phyloP scores from a whole-genome alignment of 2,888 invertebrate species.

The Dorcus parallelipipedus region DNA sequence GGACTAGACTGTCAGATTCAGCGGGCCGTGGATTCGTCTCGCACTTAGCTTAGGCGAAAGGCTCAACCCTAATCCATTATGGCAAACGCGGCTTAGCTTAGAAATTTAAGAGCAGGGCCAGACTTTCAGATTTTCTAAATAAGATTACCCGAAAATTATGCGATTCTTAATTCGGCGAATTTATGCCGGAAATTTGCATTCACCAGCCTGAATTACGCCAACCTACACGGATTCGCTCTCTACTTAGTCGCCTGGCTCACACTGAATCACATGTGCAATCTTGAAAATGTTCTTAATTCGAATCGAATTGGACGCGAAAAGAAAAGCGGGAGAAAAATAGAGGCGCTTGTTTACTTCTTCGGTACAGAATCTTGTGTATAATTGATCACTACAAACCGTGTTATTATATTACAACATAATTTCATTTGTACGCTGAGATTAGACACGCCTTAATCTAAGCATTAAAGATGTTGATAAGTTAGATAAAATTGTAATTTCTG shows the following conservation, averaged over 20 bases:
- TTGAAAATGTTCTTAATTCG: background rate
- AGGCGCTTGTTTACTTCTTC: background rate
- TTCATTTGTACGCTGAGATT: no score
- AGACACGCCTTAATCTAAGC: no score
- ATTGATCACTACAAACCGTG: no score
- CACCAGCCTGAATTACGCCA: background rate
- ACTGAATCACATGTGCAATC: background rate
- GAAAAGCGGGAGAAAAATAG: background rate
- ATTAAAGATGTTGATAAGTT: no score
- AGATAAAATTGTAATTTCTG: no score
- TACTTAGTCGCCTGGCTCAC: background rate
- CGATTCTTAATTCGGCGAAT: conserved; percentile 15
- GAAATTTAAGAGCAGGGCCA: conserved; percentile 31
- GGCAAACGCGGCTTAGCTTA: conserved; percentile 42
- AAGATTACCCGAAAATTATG: conserved; percentile 18
- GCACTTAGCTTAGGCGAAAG: conserved; percentile 40
- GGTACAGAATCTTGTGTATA: no score
- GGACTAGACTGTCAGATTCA: conserved; percentile 41
- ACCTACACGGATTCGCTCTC: conserved; percentile 6
- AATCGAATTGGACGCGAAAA: background rate
- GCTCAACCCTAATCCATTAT: conserved; percentile 49
- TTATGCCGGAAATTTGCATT: conserved; percentile 12
- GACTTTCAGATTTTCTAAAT: conserved; percentile 31
- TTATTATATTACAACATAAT: no score
- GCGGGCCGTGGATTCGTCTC: conserved; percentile 42